Percentiles rank a stretch among this genome's conserved stretches.
Conservation (phyloP, 2,888 invertebrate genomes). For the Parnassius smintheus region DNA sequence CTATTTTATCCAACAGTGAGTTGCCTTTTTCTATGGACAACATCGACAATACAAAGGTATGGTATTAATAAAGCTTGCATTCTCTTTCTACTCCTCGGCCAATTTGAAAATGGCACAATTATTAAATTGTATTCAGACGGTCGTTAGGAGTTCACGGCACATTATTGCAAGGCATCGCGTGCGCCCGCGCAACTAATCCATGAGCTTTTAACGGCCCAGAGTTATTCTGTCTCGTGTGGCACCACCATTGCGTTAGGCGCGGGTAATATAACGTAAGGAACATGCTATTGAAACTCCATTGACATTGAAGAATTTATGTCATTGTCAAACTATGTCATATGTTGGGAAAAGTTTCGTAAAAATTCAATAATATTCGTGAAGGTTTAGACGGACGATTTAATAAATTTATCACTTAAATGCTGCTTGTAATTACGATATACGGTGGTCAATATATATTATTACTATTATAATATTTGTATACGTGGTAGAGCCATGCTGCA, state of each 20-base stretch:
- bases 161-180: constrained; percentile 59
- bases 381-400: neutral
- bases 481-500: no score
- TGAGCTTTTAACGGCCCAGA: constrained; percentile 53
- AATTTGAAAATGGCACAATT: constrained; percentile 35
- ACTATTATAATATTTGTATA: no score
- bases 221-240: constrained; percentile 54
- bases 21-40: constrained; percentile 9
- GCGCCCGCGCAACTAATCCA: constrained; percentile 58
- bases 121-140: constrained; percentile 41
- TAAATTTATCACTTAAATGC: neutral
- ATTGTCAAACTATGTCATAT: constrained; percentile 12
- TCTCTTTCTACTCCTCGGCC: constrained; percentile 19
- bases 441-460: no score
- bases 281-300: constrained; percentile 42
- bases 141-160: constrained; percentile 54
- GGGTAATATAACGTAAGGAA: constrained; percentile 44
- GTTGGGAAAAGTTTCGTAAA: neutral
- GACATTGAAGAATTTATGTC: constrained; percentile 32
- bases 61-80: constrained; percentile 4
- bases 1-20: constrained; percentile 16
- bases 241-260: constrained; percentile 53
- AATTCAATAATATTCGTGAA: neutral
- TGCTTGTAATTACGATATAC: no score
- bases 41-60: constrained; percentile 16